Evolutionary conservation across 2,113 vertebrate genomes (phyloP).

Genomic region (Catharus bicknelli): DNA sequence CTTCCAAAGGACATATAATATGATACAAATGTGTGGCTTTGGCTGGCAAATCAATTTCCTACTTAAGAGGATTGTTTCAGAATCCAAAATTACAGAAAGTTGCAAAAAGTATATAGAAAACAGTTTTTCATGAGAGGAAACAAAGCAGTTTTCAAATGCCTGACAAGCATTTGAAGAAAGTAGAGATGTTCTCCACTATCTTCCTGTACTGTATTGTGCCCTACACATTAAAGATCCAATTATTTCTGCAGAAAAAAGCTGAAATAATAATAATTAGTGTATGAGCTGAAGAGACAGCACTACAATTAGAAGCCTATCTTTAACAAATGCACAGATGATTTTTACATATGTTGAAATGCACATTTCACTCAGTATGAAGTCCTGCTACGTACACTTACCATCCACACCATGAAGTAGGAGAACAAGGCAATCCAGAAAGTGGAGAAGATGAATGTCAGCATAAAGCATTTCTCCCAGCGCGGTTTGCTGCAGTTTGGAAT

Average conservation of each 20-base stretch:
- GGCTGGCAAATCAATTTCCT: not conserved
- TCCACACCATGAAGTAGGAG: slow-evolving; percentile 99
- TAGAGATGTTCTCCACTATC: not conserved
- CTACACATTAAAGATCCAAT: not conserved
- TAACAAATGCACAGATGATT: not conserved
- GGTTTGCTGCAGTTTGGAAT: slow-evolving; percentile 93
- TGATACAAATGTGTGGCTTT: not conserved
- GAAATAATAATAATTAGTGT: not conserved
- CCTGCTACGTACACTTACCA: slow-evolving; percentile 79
- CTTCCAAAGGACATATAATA: not conserved
- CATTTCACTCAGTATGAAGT: not conserved
- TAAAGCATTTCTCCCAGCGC: slow-evolving; percentile 94
- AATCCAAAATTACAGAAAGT: not conserved
- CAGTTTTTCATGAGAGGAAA: not conserved
- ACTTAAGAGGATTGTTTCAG: not conserved
- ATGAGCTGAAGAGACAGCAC: not conserved
- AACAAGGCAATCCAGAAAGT: slow-evolving; percentile 97
- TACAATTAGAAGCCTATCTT: not conserved
- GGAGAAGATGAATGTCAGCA: slow-evolving; percentile 91
- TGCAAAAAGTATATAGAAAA: not conserved
- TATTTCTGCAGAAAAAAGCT: not conserved
- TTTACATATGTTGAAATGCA: not conserved
- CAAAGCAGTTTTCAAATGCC: not conserved
- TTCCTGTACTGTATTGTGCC: not conserved
- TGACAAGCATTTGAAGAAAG: not conserved